Percentiles rank a stretch among this genome's conserved stretches.
Evolutionary conservation across 2,113 vertebrate genomes (phyloP).

Genomic region (Cyrtonyx montezumae): DNA sequence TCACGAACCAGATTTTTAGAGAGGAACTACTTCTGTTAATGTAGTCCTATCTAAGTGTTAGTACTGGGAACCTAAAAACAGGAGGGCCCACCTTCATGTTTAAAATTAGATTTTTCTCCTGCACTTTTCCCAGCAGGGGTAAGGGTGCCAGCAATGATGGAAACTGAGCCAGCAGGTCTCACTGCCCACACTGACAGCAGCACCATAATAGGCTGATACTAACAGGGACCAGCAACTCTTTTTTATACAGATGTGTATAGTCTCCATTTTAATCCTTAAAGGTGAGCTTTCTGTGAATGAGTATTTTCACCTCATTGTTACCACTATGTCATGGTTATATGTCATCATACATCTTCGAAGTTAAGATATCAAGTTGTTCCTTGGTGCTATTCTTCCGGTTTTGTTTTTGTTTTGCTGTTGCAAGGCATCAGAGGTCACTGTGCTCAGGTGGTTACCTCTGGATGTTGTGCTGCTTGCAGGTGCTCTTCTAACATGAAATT

Average conservation of each 20-base stretch:
- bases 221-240: neutral
- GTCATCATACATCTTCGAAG: neutral
- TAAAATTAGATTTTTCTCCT: slow-evolving; percentile 2
- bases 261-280: slow-evolving; percentile 31
- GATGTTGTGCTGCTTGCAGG: neutral
- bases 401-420: neutral
- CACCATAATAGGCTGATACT: neutral
- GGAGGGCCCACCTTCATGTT: neutral
- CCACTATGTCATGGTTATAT: neutral
- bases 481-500: neutral
- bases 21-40: neutral
- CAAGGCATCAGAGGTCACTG: neutral
- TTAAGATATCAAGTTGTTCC: neutral
- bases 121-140: neutral
- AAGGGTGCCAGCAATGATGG: neutral
- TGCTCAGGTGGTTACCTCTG: neutral
- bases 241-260: rapidly evolving
- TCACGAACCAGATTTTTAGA: neutral
- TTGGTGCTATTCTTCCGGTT: neutral
- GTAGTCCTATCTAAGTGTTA: neutral
- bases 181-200: slow-evolving; percentile 20
- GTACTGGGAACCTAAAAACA: neutral
- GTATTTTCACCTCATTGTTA: slow-evolving; percentile 27
- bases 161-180: neutral
- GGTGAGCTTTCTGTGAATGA: neutral